Conservation (phyloP, 2,888 invertebrate genomes). For the Blera fallax region DNA sequence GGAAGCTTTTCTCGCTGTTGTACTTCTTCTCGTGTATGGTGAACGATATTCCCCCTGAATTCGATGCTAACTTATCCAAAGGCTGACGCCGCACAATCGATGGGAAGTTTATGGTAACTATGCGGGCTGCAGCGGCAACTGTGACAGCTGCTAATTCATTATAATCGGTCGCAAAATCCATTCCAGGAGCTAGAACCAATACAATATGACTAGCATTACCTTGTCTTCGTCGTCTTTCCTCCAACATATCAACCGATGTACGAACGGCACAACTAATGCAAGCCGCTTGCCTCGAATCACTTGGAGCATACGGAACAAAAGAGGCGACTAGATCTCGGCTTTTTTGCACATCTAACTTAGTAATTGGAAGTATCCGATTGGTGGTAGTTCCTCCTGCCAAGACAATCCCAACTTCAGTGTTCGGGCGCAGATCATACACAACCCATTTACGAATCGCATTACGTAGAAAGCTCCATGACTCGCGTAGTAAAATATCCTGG, state of each 20-base stretch:
- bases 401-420: constrained; percentile 83
- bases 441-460: constrained; percentile 85
- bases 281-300: constrained; percentile 82
- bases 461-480: constrained; percentile 85
- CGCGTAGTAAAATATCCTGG: constrained; percentile 84
- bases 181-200: constrained; percentile 84
- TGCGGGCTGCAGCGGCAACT: constrained; percentile 81
- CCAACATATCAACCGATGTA: constrained; percentile 81
- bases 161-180: constrained; percentile 80
- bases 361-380: constrained; percentile 79
- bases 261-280: constrained; percentile 80
- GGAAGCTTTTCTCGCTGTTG: constrained; percentile 82
- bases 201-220: constrained; percentile 84
- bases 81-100: constrained; percentile 81
- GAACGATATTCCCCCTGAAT: constrained; percentile 82
- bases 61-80: constrained; percentile 82
- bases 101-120: constrained; percentile 84
- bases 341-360: constrained; percentile 78
- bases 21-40: constrained; percentile 83
- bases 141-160: constrained; percentile 78
- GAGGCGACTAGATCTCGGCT: constrained; percentile 82
- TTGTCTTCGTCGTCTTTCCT: constrained; percentile 79
- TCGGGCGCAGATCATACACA: constrained; percentile 83
- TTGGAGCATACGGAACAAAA: constrained; percentile 83
- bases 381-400: constrained; percentile 73